Conservation (phyloP, 23 tunicate species). For the Aplidium turbinatum region DNA sequence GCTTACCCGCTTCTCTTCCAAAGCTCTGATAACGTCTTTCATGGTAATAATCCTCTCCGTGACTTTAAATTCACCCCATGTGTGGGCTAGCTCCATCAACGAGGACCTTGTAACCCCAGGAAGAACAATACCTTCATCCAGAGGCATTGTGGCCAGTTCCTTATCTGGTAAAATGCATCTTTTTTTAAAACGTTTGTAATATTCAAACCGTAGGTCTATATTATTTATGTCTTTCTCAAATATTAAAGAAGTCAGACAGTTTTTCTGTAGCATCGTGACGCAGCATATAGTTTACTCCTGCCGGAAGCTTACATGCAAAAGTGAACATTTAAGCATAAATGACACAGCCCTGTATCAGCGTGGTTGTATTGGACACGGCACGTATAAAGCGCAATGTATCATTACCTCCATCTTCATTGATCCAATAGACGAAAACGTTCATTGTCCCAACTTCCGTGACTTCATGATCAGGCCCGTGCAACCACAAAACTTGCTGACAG, state of each 20-base stretch:
- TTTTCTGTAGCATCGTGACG: too few species aligned
- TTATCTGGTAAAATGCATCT: too few species aligned
- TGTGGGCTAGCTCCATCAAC: constrained; percentile 58
- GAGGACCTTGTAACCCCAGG: constrained; percentile 94
- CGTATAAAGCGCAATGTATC: not conserved
- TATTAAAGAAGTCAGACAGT: too few species aligned
- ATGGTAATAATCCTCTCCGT: constrained; percentile 78
- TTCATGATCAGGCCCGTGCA: constrained; percentile 34
- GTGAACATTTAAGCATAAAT: too few species aligned
- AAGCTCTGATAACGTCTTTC: constrained; percentile 72
- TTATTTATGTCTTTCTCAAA: too few species aligned
- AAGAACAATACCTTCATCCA: constrained; percentile 82
- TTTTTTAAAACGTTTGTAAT: too few species aligned
- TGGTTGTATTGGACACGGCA: too few species aligned
- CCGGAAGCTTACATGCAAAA: too few species aligned
- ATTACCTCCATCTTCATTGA: constrained; percentile 42
- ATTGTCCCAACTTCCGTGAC: constrained; percentile 61
- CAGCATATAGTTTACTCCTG: too few species aligned
- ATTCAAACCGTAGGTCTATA: too few species aligned
- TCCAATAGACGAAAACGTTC: constrained; percentile 56
- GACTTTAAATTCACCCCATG: constrained; percentile 93
- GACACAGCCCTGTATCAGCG: too few species aligned
- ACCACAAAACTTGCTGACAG: constrained; percentile 53
- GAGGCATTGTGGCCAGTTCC: constrained; percentile 95
- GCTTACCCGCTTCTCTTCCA: constrained; percentile 85